phyloP scores from a whole-genome alignment of 2,888 invertebrate species.

The Corbicula japonica region DNA sequence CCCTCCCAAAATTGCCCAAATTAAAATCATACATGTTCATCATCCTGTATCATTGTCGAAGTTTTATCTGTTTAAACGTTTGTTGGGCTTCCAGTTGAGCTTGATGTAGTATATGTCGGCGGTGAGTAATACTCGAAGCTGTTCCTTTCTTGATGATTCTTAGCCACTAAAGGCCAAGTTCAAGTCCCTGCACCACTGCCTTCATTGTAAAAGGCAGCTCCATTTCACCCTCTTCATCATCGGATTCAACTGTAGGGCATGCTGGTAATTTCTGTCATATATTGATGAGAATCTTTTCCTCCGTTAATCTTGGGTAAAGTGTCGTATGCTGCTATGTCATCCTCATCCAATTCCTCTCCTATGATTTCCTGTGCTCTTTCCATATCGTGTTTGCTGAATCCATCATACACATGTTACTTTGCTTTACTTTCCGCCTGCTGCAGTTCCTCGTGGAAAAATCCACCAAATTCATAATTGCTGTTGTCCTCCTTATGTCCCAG shows the following conservation, averaged over 20 bases:
- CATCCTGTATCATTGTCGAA: too few species aligned
- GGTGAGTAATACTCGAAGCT: background rate
- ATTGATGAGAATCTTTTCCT: background rate
- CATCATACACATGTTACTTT: too few species aligned
- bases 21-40: too few species aligned
- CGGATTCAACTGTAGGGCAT: background rate
- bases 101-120: conserved; percentile 8
- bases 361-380: background rate
- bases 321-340: too few species aligned
- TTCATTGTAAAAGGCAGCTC: background rate
- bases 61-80: background rate
- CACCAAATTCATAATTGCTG: conserved; percentile 12
- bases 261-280: background rate
- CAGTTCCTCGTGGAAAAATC: too few species aligned
- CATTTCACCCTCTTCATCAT: conserved; percentile 6
- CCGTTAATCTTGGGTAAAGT: background rate
- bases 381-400: conserved; percentile 12
- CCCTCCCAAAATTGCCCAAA: too few species aligned
- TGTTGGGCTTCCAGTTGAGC: background rate
- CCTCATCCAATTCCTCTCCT: too few species aligned
- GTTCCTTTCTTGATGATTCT: background rate
- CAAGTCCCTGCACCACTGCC: background rate
- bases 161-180: background rate
- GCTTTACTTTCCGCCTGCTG: too few species aligned
- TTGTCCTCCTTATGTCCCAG: background rate